Evolutionary conservation across 1,140 invertebrate genomes (phyloP).

Genomic region (Saccostrea glomerata): DNA sequence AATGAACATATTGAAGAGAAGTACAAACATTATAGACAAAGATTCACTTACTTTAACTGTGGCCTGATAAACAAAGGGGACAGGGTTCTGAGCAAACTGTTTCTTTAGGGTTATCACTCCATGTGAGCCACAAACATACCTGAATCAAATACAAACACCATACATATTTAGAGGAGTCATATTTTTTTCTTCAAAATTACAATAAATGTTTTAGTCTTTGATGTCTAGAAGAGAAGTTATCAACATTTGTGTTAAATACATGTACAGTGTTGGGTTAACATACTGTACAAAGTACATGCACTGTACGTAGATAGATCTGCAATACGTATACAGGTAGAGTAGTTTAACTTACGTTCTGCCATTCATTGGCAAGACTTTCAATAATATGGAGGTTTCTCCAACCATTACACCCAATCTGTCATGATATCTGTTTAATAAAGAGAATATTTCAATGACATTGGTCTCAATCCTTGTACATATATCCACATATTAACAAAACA

Average conservation of each 20-base stretch:
- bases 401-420: slow-evolving; percentile 85
- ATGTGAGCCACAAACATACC: slow-evolving; percentile 75
- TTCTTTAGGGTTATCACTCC: slow-evolving; percentile 85
- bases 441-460: not conserved
- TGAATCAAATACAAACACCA: slow-evolving; percentile 36
- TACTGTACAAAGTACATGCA: too few relatives aligned
- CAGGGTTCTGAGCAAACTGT: slow-evolving; percentile 82
- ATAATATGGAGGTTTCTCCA: slow-evolving; percentile 85
- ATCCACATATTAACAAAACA: too few relatives aligned
- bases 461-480: not conserved
- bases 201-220: too few relatives aligned
- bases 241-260: too few relatives aligned
- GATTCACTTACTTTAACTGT: slow-evolving; percentile 80
- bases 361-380: slow-evolving; percentile 86
- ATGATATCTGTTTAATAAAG: slow-evolving; percentile 72
- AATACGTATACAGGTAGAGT: too few relatives aligned
- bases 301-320: too few relatives aligned
- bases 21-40: too few relatives aligned
- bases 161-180: too few relatives aligned
- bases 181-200: too few relatives aligned
- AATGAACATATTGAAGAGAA: too few relatives aligned
- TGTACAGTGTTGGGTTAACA: too few relatives aligned
- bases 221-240: too few relatives aligned
- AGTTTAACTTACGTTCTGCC: slow-evolving; percentile 81
- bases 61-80: slow-evolving; percentile 86